phyloP scores from a whole-genome alignment of 2,888 invertebrate genomes.

The Anaspis maculata region DNA sequence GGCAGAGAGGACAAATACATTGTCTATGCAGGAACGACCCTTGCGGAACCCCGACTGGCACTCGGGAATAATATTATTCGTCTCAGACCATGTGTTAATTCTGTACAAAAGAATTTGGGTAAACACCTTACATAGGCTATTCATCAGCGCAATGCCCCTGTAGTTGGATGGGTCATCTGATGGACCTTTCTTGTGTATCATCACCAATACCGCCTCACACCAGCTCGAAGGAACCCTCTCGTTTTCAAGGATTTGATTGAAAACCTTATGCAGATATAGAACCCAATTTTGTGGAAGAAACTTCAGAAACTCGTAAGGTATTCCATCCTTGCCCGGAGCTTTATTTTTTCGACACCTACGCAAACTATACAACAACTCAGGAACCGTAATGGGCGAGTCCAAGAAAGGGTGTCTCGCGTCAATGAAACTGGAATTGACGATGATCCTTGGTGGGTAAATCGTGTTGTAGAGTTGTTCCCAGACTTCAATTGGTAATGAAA shows the following conservation, averaged over 20 bases:
- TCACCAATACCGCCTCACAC: not conserved
- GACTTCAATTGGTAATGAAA: too few relatives aligned
- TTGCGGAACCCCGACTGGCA: not conserved
- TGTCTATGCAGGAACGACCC: not conserved
- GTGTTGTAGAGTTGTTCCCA: too few relatives aligned
- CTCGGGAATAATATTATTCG: not conserved
- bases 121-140: not conserved
- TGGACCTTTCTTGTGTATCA: not conserved
- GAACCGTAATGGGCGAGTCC: too few relatives aligned
- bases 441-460: too few relatives aligned
- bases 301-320: conserved; percentile 1
- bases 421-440: too few relatives aligned
- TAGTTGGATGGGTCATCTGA: not conserved
- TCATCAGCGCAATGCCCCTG: not conserved
- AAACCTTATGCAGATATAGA: not conserved
- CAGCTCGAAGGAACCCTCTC: not conserved
- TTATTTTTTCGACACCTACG: too few relatives aligned
- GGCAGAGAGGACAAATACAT: not conserved
- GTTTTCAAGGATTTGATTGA: not conserved
- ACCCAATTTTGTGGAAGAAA: conserved; percentile 1
- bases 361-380: too few relatives aligned
- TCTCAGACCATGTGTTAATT: not conserved
- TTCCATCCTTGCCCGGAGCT: not conserved
- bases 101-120: not conserved
- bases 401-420: too few relatives aligned